Base-by-base conservation (phyloP, 2,797 vertebrate species). In the Orientallactaga sibirica region DNA sequence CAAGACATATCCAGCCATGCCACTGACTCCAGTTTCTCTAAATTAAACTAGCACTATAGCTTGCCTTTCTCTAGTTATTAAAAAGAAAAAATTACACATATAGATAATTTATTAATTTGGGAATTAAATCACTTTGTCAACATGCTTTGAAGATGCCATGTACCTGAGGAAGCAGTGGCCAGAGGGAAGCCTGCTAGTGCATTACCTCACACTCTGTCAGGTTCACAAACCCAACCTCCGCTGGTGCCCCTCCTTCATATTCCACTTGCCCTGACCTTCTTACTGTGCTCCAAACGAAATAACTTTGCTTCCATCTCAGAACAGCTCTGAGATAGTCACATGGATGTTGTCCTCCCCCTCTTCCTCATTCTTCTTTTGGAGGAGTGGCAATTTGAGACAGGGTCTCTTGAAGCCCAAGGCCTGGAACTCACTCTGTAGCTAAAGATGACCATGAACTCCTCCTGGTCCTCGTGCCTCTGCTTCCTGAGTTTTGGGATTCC, bases 51-150 rank as follows among this genome's bases (percentile, higher is more conserved):
- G 88, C 58, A 66, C 22, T 2, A 18, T 52, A 19, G 29, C 68
- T 88, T 70, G 90, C 25, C 25, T 80, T 91, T 77, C 62, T 74
- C 76, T n/a, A 81, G 2, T 64, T 82, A 68, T 64, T 77, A 67
- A 62, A 77, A 92, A 76, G 62, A 86, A 90, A 64, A 55, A 22
- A 27, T 20, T 67, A 43, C 11, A 37, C n/a, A 67, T 19, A 55
- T 9, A 73, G 71, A 82, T n/a, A 70, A 25, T 92, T 52, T 83
- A 70, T 83, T 83, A 77, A 79, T 90, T 88, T 37, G 76, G 80
- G 62, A 87, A 90, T 52, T 64, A 83, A 76, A 70, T 81, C 37
- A 67, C 16, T 16, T 75, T 48, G 29, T n/a, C 25, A 78, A 27
- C 33, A 61, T 25, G 19, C 41, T 43, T 58, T 27, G 61, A 62